Evolutionary conservation across 2,797 vertebrate genomes (phyloP), one percentile per base, ranked within the genome.

Genomic region (Sciurus carolinensis): DNA sequence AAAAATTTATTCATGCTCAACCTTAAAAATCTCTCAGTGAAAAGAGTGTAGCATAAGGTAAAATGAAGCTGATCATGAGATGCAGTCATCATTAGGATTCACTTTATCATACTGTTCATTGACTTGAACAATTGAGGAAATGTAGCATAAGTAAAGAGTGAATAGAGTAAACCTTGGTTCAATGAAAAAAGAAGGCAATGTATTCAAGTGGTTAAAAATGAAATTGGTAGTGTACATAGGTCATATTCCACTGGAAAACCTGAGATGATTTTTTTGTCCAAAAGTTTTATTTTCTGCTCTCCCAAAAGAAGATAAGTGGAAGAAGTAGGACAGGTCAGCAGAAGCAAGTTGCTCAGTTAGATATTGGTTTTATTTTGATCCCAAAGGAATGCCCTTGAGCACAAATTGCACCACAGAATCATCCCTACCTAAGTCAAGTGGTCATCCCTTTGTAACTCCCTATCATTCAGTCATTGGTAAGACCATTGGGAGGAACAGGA

Each of bases 171-270:
- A 39, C 3, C 39, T 39, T 39, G 39, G 39, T 39, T 39, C 39
- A 39, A 39, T 39, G 3, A 39, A 39, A 39, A 39, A 39, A 5
- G 39, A 39, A 39, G 39, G 39, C 39, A 39, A 39, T 39, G 39
- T 39, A 39, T 39, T 39, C 3, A 39, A 39, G n/a, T 94, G 39
- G 12, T 39, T 42, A 59, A 73, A 96, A 95, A 72, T 36, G 54
- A 20, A 20, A 54, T 54, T 24, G 67, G 17, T 14, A 36, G 6
- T 73, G 22, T 95, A 8, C 44, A 24, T 47, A 82, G 36, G 33
- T 84, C 39, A 87, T 39, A 10, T 85, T 96, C 28, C 50, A 64
- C 73, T 84, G n/a, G 76, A 95, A 67, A 89, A 81, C n/a, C 82
- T 95, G 28, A 52, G 33, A 79, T 73, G 54, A 90, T 57, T 50